A percentile compares a stretch with the other conserved stretches of the same genome.
These are phyloP conservation scores for Galemys pyrenaicus DNA, from an alignment of 2,113 vertebrate genomes.

Conservation along the genomic window DNA sequence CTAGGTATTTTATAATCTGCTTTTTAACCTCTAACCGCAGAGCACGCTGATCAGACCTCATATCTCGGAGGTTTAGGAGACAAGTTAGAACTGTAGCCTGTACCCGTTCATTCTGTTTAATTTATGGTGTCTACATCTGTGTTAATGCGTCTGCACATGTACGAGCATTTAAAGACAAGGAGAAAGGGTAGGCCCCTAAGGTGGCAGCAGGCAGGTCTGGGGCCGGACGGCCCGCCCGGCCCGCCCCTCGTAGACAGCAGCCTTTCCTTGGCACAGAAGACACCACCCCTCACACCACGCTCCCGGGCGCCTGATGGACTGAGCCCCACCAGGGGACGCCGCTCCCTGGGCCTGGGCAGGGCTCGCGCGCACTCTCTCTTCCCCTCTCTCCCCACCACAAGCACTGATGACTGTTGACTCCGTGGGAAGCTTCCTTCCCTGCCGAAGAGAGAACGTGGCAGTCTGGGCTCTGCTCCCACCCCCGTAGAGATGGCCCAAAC, in stretches of 20 bases:
- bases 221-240: not conserved
- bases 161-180: conserved; percentile 57
- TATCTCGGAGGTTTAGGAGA: conserved; percentile 90
- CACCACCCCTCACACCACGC: conserved; percentile 78
- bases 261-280: conserved; percentile 67
- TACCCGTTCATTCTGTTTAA: conserved; percentile 84
- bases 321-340: conserved; percentile 62
- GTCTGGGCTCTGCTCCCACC: conserved; percentile 72
- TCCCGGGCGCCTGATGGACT: conserved; percentile 74
- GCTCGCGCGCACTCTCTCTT: not conserved
- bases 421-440: conserved; percentile 83
- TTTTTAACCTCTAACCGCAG: conserved; percentile 95
- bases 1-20: conserved; percentile 95
- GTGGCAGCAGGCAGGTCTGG: conserved; percentile 74
- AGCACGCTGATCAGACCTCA: conserved; percentile 95
- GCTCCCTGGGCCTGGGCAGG: conserved; percentile 59
- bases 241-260: not conserved
- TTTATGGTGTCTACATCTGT: conserved; percentile 73
- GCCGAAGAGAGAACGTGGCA: conserved; percentile 75
- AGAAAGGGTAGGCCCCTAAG: conserved; percentile 71
- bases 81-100: conserved; percentile 89
- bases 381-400: conserved; percentile 83
- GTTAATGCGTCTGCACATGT: conserved; percentile 48
- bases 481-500: conserved; percentile 74
- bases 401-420: conserved; percentile 86